Conservation (phyloP, 2,888 invertebrate species). For the Sminthurides aquaticus region DNA sequence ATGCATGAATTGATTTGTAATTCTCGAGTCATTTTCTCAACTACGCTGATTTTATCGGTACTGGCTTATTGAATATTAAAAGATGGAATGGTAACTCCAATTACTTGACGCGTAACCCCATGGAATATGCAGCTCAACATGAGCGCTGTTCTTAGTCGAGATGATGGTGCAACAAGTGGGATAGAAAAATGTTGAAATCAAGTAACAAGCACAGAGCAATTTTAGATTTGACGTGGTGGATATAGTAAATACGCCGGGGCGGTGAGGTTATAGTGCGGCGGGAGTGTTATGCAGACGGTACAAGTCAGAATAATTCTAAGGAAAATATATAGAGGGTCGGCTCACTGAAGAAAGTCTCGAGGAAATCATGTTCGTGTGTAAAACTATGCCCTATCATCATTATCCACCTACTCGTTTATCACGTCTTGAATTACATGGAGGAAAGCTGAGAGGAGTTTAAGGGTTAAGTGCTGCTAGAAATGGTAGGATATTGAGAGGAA, state of each 20-base stretch:
- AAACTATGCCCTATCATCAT: no score
- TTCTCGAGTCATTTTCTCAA: conserved; percentile 19
- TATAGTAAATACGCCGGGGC: no score
- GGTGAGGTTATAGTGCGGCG: no score
- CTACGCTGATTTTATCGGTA: conserved; percentile 21
- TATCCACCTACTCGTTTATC: not conserved
- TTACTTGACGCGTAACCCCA: conserved; percentile 3
- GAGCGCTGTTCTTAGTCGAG: not conserved
- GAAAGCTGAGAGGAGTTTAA: not conserved
- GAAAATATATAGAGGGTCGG: no score
- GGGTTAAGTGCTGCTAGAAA: not conserved
- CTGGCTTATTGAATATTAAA: conserved; percentile 21
- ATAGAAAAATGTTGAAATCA: not conserved
- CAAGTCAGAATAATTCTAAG: no score
- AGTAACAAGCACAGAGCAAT: no score
- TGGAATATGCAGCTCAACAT: not conserved
- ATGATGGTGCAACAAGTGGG: not conserved
- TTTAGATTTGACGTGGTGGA: no score
- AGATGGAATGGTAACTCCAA: not conserved
- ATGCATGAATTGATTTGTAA: conserved; percentile 26
- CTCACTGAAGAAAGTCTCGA: no score
- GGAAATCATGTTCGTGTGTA: no score
- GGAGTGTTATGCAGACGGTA: no score
- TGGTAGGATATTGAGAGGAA: no score
- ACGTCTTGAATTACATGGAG: conserved; percentile 3